Evolutionary conservation across 2,888 invertebrate genomes (phyloP).

Genomic region (Apamea crenata): DNA sequence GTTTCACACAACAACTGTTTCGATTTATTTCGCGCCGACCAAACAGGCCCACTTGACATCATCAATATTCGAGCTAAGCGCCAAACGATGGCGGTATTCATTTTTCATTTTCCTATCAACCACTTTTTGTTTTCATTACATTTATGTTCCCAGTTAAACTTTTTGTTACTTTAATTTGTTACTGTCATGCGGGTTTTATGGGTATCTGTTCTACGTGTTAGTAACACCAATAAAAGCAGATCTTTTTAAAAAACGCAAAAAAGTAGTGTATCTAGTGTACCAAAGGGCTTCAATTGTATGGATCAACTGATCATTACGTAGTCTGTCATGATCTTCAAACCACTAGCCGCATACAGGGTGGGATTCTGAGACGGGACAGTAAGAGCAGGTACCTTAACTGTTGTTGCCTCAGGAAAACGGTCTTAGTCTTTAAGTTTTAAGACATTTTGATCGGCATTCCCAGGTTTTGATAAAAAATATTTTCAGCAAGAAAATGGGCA

Average conservation of each 20-base stretch:
- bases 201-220: constrained; percentile 1
- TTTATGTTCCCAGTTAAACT: constrained; percentile 42
- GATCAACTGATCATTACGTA: background rate
- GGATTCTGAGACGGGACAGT: background rate
- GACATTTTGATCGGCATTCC: background rate
- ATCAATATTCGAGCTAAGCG: constrained; percentile 59
- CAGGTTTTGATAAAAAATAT: background rate
- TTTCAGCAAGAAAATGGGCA: background rate
- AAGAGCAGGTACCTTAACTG: background rate
- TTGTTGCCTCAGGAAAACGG: background rate
- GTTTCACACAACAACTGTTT: constrained; percentile 55
- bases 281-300: background rate
- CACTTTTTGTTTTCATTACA: constrained; percentile 55
- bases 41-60: constrained; percentile 51
- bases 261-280: background rate
- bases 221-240: background rate
- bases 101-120: constrained; percentile 54
- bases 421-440: background rate
- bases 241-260: constrained; percentile 7
- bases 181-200: constrained; percentile 16
- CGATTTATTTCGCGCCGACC: constrained; percentile 38
- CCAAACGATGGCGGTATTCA: constrained; percentile 46
- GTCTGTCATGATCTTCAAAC: background rate
- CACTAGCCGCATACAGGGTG: background rate
- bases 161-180: constrained; percentile 51